Conservation (phyloP, 1,140 invertebrate genomes). For the Tetragnatha versicolor region DNA sequence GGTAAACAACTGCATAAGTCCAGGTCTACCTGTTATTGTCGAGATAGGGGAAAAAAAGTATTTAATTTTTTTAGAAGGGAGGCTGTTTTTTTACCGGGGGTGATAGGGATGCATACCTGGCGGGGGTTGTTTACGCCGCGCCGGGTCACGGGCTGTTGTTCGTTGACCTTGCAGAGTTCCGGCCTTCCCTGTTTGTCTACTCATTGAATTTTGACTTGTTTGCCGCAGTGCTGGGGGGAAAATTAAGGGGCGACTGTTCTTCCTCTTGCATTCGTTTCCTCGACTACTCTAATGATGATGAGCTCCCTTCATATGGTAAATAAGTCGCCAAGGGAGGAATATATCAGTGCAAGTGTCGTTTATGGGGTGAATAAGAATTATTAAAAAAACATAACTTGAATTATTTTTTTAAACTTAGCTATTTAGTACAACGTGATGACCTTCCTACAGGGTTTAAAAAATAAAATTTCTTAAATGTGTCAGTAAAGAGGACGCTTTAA, state of each 20-base stretch:
- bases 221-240: slow-evolving; percentile 23
- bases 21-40: slow-evolving; percentile 55
- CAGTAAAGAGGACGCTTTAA: too few species aligned
- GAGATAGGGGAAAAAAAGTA: slow-evolving; percentile 39
- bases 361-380: too few species aligned
- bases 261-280: neutral
- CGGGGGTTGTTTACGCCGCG: slow-evolving; percentile 46
- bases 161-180: slow-evolving; percentile 52
- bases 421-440: too few species aligned
- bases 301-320: too few species aligned
- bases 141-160: slow-evolving; percentile 52
- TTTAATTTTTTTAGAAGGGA: slow-evolving; percentile 50
- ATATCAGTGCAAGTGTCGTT: too few species aligned
- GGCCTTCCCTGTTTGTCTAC: slow-evolving; percentile 51
- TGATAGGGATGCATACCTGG: slow-evolving; percentile 53
- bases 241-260: slow-evolving; percentile 35
- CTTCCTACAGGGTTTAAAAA: too few species aligned
- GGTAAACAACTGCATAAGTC: slow-evolving; percentile 55
- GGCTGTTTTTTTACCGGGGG: slow-evolving; percentile 33
- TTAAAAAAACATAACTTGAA: too few species aligned
- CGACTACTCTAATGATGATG: too few species aligned
- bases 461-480: too few species aligned
- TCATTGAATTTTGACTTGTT: slow-evolving; percentile 47
- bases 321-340: too few species aligned
- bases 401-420: too few species aligned